Conservation (phyloP, 1,140 invertebrate genomes). For the Andrena cerasifolii region DNA sequence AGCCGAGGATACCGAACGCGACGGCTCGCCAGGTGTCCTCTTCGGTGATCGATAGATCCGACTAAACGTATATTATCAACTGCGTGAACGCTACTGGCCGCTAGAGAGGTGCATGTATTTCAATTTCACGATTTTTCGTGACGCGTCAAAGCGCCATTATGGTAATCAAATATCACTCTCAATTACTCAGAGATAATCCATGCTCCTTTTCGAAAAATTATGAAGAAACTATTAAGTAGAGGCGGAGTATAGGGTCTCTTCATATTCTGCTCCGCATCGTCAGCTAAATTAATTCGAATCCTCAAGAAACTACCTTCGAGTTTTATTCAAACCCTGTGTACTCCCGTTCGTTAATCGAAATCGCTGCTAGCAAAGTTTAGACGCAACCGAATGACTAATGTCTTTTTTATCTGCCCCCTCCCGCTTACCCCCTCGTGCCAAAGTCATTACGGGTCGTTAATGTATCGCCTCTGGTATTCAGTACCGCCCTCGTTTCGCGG, state of each 20-base stretch:
- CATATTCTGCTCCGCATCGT: too few species aligned
- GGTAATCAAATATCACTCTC: too few species aligned
- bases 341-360: not conserved
- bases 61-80: not conserved
- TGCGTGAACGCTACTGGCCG: not conserved
- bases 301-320: too few species aligned
- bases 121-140: not conserved
- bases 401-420: conserved; percentile 75
- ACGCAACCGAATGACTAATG: conserved; percentile 74
- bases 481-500: conserved; percentile 55
- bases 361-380: conserved; percentile 31
- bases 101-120: not conserved
- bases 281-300: too few species aligned
- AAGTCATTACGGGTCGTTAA: conserved; percentile 73
- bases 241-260: too few species aligned
- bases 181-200: too few species aligned
- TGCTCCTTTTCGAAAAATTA: too few species aligned
- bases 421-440: conserved; percentile 39
- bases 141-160: too few species aligned
- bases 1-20: not conserved
- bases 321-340: not conserved
- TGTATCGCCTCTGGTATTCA: conserved; percentile 69
- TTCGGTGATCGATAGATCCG: conserved; percentile 39
- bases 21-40: not conserved
- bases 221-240: too few species aligned